phyloP scores from a whole-genome alignment of 2,888 invertebrate genomes.

The Aromia moschata region DNA sequence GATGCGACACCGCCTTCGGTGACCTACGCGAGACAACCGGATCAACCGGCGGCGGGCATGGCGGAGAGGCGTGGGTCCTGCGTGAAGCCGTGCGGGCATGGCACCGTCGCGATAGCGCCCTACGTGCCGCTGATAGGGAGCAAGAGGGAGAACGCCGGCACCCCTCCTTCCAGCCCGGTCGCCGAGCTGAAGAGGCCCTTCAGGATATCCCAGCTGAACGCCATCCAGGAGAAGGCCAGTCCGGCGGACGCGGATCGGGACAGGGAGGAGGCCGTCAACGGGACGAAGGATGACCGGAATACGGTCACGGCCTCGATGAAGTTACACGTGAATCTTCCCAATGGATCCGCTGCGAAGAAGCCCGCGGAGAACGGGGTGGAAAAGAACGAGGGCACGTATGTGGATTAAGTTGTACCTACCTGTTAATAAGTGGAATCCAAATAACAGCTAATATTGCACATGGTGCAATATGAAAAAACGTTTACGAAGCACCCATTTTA shows the following conservation, averaged over 20 bases:
- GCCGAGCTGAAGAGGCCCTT: constrained; percentile 50
- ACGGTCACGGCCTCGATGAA: constrained; percentile 41
- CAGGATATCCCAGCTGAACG: constrained; percentile 36
- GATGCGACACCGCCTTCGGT: constrained; percentile 26
- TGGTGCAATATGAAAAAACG: too few species aligned
- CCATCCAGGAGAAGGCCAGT: background rate
- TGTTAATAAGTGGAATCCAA: too few species aligned
- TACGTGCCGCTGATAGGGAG: constrained; percentile 46
- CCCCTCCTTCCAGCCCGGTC: constrained; percentile 58
- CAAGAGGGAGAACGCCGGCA: constrained; percentile 45
- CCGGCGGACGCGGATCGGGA: background rate
- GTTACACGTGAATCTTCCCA: constrained; percentile 36
- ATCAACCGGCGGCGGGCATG: constrained; percentile 23
- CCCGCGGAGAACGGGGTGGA: constrained; percentile 9
- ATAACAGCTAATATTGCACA: too few species aligned
- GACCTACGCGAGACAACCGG: constrained; percentile 45
- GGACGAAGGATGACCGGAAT: constrained; percentile 26
- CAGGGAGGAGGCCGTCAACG: background rate
- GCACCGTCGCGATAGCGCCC: constrained; percentile 58
- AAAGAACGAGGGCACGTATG: constrained; percentile 13
- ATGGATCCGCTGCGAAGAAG: background rate
- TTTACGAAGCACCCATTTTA: too few species aligned
- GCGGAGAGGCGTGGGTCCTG: constrained; percentile 24
- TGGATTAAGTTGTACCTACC: too few species aligned
- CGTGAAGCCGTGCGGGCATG: constrained; percentile 61